phyloP scores from a whole-genome alignment of 2,888 invertebrate species.

The Acanthosepion lycidas region DNA sequence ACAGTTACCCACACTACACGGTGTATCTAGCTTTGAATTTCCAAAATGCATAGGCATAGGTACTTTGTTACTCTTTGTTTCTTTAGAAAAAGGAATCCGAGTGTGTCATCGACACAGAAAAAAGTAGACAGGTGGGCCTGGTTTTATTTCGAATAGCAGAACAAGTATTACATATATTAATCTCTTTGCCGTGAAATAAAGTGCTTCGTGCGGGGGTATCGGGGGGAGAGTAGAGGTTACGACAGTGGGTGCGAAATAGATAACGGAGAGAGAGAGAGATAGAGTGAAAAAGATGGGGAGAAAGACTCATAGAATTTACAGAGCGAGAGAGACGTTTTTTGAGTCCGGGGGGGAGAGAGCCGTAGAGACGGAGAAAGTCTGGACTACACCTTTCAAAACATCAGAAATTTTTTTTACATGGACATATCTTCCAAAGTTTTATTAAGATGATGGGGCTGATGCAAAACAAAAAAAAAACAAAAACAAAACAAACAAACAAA shows the following conservation, averaged over 20 bases:
- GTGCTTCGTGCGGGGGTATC: neutral
- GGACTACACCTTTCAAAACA: neutral
- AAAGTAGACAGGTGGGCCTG: neutral
- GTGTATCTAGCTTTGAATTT: neutral
- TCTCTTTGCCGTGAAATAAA: neutral
- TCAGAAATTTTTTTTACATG: neutral
- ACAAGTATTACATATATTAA: neutral
- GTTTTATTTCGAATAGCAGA: neutral
- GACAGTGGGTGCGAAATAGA: neutral
- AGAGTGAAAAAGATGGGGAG: neutral
- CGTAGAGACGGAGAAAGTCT: neutral
- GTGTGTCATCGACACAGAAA: neutral
- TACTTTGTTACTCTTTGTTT: neutral
- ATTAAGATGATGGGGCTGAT: too few relatives aligned
- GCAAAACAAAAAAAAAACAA: neutral
- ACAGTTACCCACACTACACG: neutral
- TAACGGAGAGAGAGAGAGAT: neutral
- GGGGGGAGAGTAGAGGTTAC: neutral
- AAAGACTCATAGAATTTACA: neutral
- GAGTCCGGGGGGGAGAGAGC: slow-evolving; percentile 33
- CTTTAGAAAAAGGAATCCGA: neutral
- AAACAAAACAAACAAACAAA: too few relatives aligned
- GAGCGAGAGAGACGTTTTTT: neutral
- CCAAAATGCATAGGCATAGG: neutral
- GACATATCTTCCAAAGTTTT: too few relatives aligned